Base-by-base conservation (phyloP, 2,113 vertebrate species). In the Lepus timidus region DNA sequence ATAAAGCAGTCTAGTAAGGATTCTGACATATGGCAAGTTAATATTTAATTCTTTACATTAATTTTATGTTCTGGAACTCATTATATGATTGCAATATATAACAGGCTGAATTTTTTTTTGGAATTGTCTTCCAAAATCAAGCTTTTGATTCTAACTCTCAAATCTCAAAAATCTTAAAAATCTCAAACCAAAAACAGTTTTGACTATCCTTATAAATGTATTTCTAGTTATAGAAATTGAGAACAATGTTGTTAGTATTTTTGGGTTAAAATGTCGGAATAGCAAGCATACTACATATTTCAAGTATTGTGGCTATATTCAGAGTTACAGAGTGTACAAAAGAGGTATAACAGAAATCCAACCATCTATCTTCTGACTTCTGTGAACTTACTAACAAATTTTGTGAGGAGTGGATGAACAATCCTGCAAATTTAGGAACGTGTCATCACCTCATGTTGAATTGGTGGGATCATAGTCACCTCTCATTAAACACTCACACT, bases 361-460 rank as follows among this genome's bases (percentile, higher is more conserved):
- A 19, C 9, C 49, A 23, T 83, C 36, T 85, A 62, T 84, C 52
- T 92, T 79, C 51, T 91, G 44, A 44, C 22, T 64, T 7, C 16
- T 33, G 1, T 79, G 70, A 88, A 92, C n/a, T 91, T 82, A 25
- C 70, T 68, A 83, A 71, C 94, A 83, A 85, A 29, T 2, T 17
- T 78, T 10, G 2, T 67, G 36, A 85, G 23, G 1, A 75, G 22
- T 52, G 8, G 61, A 64, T 76, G 14, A 91, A 65, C 19, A 67
- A 27, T 29, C 31, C 13, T 29, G 94, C 6, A 51, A 75, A 16
- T 9, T 88, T 92, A 52, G 29, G 68, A 74, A 88, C 88, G n/a
- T 9, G 39, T 89, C 27, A 49, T 11, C 71, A 70, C 25, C 61
- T 80, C 44, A 52, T 75, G 36, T 29, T 44, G 44, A 31, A 10